A percentile compares a stretch with the other conserved stretches of the same genome.
Conservation (phyloP, 2,888 invertebrate genomes). For the Sicus ferrugineus region DNA sequence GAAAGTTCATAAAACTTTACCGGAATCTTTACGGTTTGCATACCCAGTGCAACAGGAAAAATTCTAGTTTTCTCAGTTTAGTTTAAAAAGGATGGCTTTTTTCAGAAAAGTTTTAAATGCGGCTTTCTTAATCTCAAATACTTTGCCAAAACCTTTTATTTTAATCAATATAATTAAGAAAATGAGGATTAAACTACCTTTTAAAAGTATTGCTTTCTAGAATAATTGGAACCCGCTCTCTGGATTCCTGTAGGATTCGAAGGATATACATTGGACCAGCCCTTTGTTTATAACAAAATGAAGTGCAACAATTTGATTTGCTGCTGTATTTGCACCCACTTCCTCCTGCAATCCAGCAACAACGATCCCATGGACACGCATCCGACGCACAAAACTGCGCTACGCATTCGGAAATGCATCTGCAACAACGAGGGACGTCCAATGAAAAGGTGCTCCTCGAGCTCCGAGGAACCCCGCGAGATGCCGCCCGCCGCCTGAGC, state of each 20-base stretch:
- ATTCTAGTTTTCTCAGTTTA: too few relatives aligned
- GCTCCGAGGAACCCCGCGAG: conserved; percentile 12
- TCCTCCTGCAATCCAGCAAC: conserved; percentile 9
- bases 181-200: too few relatives aligned
- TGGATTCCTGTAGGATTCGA: not conserved
- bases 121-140: too few relatives aligned
- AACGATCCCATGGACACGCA: conserved; percentile 27
- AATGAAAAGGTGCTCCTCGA: conserved; percentile 28
- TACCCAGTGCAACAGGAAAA: too few relatives aligned
- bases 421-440: conserved; percentile 22
- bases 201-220: too few relatives aligned
- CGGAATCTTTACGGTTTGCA: too few relatives aligned
- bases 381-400: conserved; percentile 29
- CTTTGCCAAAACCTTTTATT: too few relatives aligned
- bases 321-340: conserved; percentile 8
- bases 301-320: conserved; percentile 32
- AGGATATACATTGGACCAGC: not conserved
- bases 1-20: too few relatives aligned
- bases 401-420: conserved; percentile 33
- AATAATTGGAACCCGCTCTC: too few relatives aligned
- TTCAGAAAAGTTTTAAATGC: too few relatives aligned
- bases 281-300: conserved; percentile 22
- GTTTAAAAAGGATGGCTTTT: too few relatives aligned
- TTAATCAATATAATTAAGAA: too few relatives aligned
- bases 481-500: conserved; percentile 6